Conservation (phyloP, 2,113 vertebrate species). For the Eira barbara region DNA sequence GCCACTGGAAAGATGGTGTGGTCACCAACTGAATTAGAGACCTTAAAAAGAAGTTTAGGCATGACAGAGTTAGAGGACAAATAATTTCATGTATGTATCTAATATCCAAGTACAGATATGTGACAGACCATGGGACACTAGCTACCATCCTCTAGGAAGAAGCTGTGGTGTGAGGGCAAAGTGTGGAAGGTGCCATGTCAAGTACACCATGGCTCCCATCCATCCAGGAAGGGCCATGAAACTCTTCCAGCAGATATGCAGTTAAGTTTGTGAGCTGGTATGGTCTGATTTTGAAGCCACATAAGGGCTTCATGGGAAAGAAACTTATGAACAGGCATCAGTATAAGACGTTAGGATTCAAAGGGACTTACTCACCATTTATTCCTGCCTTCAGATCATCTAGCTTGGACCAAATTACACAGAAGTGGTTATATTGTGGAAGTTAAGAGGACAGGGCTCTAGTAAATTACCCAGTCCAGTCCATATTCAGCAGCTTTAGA, state of each 20-base stretch:
- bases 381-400: neutral
- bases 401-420: neutral
- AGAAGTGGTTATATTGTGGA: neutral
- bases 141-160: neutral
- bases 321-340: neutral
- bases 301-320: neutral
- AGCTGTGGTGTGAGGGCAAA: neutral
- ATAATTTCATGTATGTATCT: neutral
- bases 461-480: neutral
- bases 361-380: neutral
- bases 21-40: neutral
- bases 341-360: neutral
- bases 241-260: neutral
- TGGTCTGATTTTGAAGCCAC: neutral
- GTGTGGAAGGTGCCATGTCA: neutral
- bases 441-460: neutral
- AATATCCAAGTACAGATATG: neutral
- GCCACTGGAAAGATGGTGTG: neutral
- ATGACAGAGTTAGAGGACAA: neutral
- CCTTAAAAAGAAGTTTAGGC: neutral
- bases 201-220: neutral
- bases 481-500: neutral
- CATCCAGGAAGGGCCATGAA: neutral
- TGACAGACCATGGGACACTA: neutral
- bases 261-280: neutral